These are phyloP conservation scores for Drosophila phalerata DNA, from an alignment of 2,888 invertebrate genomes.

Conservation along the genomic window DNA sequence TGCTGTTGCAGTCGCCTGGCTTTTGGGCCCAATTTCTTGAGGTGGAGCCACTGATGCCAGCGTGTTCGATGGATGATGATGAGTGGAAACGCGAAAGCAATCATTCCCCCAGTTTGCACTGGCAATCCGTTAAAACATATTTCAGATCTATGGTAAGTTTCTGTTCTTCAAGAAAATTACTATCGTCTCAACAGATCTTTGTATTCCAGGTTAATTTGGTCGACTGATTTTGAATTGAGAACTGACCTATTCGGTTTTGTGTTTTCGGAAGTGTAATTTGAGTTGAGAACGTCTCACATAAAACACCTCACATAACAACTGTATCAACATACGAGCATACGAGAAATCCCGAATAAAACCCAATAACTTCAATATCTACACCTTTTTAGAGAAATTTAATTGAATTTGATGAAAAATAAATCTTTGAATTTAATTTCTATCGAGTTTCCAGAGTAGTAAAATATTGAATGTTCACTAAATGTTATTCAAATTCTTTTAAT, in stretches of 20 bases:
- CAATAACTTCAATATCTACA: background rate
- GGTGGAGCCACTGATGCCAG: slow-evolving; percentile 50
- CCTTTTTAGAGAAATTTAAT: background rate
- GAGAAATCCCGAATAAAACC: background rate
- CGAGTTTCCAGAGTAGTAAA: background rate
- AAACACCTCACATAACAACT: background rate
- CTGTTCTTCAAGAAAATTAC: background rate
- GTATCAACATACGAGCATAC: too few species aligned
- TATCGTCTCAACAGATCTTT: background rate
- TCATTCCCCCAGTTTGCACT: slow-evolving; percentile 49
- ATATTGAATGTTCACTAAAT: background rate
- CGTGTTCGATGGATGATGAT: slow-evolving; percentile 40
- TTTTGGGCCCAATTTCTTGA: slow-evolving; percentile 69
- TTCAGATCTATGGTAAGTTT: slow-evolving; percentile 69
- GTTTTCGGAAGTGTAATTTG: background rate
- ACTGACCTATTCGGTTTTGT: background rate
- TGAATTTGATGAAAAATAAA: background rate
- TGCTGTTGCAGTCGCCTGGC: slow-evolving; percentile 47
- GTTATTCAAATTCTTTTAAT: slow-evolving; percentile 2
- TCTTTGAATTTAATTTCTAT: background rate
- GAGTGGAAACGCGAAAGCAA: slow-evolving; percentile 50
- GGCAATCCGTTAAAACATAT: slow-evolving; percentile 65
- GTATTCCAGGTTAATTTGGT: slow-evolving; percentile 54
- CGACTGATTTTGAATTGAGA: slow-evolving; percentile 16
- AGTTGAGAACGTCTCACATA: background rate